phyloP scores from a whole-genome alignment of 2,113 vertebrate genomes.

The Dipodomys merriami region DNA sequence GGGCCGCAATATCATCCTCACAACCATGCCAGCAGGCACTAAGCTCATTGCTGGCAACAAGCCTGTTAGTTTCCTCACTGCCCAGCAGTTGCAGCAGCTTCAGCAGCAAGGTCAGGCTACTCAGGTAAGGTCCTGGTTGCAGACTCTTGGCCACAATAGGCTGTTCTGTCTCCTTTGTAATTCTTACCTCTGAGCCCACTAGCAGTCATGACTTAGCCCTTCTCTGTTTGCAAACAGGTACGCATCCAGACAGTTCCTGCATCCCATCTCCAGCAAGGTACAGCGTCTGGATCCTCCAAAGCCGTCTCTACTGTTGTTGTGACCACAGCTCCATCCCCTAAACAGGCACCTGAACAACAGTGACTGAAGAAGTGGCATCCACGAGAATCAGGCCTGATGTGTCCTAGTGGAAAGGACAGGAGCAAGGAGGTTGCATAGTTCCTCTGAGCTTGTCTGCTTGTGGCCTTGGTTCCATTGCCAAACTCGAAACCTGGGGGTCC shows the following conservation, averaged over 20 bases:
- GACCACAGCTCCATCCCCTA: constrained; percentile 93
- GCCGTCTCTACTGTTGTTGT: constrained; percentile 96
- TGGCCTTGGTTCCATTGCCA: neutral
- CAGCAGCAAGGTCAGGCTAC: constrained; percentile 99
- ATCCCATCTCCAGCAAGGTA: constrained; percentile 94
- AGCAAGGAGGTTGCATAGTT: neutral
- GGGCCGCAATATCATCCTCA: constrained; percentile 98
- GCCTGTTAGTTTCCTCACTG: constrained; percentile 97
- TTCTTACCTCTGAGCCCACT: neutral
- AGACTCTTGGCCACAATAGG: accelerated
- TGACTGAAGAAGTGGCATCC: constrained; percentile 70
- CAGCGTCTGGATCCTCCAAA: constrained; percentile 91
- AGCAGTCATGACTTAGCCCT: neutral
- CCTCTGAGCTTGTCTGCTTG: neutral
- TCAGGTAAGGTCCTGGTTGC: constrained; percentile 86
- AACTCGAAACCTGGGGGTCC: neutral
- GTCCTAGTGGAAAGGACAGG: neutral
- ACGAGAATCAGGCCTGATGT: neutral
- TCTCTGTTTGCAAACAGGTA: constrained; percentile 86
- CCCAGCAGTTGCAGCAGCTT: constrained; percentile 97
- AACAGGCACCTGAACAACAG: constrained; percentile 91
- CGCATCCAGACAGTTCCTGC: constrained; percentile 96
- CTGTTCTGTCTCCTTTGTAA: neutral
- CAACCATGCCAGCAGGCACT: constrained; percentile 97
- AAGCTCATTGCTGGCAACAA: constrained; percentile 98